Conservation (phyloP, 1,140 invertebrate species). For the Thereuonema tuberculata region DNA sequence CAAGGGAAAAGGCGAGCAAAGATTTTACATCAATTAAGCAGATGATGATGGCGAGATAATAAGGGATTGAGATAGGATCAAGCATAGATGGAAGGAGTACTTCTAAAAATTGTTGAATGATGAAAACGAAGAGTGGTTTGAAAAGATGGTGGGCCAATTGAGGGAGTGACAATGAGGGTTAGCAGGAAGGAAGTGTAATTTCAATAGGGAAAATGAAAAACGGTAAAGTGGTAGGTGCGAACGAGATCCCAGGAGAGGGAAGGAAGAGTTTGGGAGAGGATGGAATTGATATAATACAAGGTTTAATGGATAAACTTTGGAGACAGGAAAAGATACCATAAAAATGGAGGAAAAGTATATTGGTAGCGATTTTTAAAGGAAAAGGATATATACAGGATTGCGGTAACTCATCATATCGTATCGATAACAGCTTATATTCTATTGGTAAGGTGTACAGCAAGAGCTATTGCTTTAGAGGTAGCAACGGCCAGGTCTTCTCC, state of each 20-base stretch:
- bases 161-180: not conserved
- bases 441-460: too few relatives aligned
- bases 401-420: too few relatives aligned
- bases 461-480: too few relatives aligned
- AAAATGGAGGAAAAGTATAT: not conserved
- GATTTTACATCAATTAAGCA: not conserved
- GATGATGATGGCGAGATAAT: not conserved
- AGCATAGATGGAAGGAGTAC: not conserved
- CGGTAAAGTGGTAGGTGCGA: not conserved
- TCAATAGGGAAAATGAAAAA: not conserved
- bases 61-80: not conserved
- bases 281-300: not conserved
- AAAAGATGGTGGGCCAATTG: not conserved
- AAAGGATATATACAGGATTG: not conserved
- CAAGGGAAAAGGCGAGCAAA: not conserved
- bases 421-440: too few relatives aligned
- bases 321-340: not conserved
- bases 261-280: not conserved
- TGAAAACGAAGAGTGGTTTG: not conserved
- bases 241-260: not conserved
- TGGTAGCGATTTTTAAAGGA: not conserved
- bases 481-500: too few relatives aligned
- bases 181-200: not conserved
- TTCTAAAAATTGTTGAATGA: not conserved
- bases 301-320: not conserved